Evolutionary conservation across 2,797 vertebrate species (phyloP).

Genomic region (Microctenopoma steveboyesi): DNA sequence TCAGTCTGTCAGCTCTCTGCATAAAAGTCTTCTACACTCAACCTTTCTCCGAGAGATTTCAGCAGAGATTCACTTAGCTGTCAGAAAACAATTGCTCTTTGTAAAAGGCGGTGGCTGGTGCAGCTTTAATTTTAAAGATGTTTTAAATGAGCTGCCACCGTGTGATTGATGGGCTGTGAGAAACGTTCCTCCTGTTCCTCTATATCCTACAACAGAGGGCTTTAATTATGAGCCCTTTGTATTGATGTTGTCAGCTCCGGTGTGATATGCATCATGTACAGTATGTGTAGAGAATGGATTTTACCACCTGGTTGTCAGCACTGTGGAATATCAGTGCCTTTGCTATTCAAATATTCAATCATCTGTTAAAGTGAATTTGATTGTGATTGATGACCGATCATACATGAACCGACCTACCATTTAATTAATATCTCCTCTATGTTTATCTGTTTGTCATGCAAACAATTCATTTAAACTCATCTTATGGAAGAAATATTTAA

Average conservation of each 20-base stretch:
- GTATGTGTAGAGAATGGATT: constrained; percentile 61
- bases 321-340: constrained; percentile 45
- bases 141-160: constrained; percentile 77
- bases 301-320: constrained; percentile 57
- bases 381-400: constrained; percentile 67
- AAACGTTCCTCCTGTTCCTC: constrained; percentile 57
- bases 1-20: constrained; percentile 65
- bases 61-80: constrained; percentile 72
- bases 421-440: constrained; percentile 45
- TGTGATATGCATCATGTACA: constrained; percentile 73
- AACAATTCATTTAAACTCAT: constrained; percentile 29
- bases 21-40: constrained; percentile 64
- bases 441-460: constrained; percentile 20
- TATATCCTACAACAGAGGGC: constrained; percentile 54
- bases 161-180: constrained; percentile 74
- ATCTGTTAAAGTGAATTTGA: constrained; percentile 67
- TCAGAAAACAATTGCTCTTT: constrained; percentile 77
- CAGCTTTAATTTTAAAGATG: constrained; percentile 80
- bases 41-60: constrained; percentile 63
- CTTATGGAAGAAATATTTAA: neutral
- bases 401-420: constrained; percentile 30
- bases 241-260: constrained; percentile 73
- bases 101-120: constrained; percentile 63
- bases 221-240: constrained; percentile 74
- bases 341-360: constrained; percentile 69